Evolutionary conservation across 2,888 invertebrate species (phyloP).

Genomic region (Dryobota labecula): DNA sequence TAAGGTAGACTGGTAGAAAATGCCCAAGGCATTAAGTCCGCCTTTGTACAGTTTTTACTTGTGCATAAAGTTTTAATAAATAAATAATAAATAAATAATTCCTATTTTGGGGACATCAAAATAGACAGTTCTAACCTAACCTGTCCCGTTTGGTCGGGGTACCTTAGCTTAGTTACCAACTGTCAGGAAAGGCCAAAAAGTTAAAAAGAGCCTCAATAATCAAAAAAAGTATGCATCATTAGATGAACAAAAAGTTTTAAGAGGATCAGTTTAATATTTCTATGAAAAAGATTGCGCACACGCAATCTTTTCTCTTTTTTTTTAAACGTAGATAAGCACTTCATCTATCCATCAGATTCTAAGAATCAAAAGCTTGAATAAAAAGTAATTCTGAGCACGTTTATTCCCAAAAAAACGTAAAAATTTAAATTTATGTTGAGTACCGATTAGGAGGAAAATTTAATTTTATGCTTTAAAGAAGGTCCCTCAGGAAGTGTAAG

Average conservation of each 20-base stretch:
- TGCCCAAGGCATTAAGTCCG: no score
- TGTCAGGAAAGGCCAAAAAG: no score
- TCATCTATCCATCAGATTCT: neutral
- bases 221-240: neutral
- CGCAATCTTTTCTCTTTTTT: no score
- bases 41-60: no score
- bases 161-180: no score
- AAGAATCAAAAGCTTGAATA: neutral
- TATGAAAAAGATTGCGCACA: neutral
- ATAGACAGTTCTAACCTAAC: no score
- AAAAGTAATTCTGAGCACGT: constrained; percentile 16
- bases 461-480: constrained; percentile 47
- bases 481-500: constrained; percentile 39
- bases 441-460: constrained; percentile 43
- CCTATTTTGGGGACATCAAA: neutral
- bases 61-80: no score
- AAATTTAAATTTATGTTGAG: constrained; percentile 33
- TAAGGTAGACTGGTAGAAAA: no score
- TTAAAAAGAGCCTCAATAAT: no score
- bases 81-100: no score
- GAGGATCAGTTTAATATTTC: neutral
- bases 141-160: no score
- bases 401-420: constrained; percentile 25
- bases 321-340: no score
- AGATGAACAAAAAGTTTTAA: neutral